Evolutionary conservation across 2,888 invertebrate species (phyloP), one percentile per base, ranked within the genome.

Genomic region (Drosophila percnosoma): DNA sequence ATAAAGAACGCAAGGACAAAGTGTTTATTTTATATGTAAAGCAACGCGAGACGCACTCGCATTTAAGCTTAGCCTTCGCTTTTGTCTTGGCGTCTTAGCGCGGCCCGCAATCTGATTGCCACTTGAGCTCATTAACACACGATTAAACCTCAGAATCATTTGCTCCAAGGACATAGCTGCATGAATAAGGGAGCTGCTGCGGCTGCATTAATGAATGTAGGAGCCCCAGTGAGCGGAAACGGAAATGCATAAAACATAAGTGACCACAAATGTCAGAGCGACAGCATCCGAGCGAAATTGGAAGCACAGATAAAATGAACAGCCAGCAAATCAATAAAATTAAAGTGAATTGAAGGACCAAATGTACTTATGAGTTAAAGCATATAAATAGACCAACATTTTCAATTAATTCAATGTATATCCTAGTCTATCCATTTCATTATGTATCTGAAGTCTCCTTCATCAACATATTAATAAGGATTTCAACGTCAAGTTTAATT

Each of bases 81-180:
- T 73, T 71, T 78, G 63, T 75, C 53, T 61, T 59, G 58, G 71
- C 69, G 60, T 75, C 45, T 45, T 45, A 8, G 15, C 80, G 69
- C 73, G 75, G 62, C 63, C 75, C 74, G 66, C 82, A 83, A 86
- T 86, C 86, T 86, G 82, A 88, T 82, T 84, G 84, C 84, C 87
- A 84, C 79, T 87, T 83, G 82, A 82, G 84, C 84, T 88, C 84
- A 87, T 88, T 88, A 88, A 84, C 88, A 88, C 87, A 84, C 87
- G 83, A 84, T 86, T 88, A 81, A 88, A 83, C 81, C 78, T 74
- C 73, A 73, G 73, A 78, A 73, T 73, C 74, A 78, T 82, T 85
- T 78, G 62, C 78, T 42, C 53, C 80, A 71, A 85, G 75, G 62
- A 68, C 67, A 67, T 49, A 18, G 58, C 34, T 49, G 27, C 58